These are phyloP conservation scores for Trichogramma dendrolimi DNA, from an alignment of 2,888 invertebrate species.

Conservation along the genomic window DNA sequence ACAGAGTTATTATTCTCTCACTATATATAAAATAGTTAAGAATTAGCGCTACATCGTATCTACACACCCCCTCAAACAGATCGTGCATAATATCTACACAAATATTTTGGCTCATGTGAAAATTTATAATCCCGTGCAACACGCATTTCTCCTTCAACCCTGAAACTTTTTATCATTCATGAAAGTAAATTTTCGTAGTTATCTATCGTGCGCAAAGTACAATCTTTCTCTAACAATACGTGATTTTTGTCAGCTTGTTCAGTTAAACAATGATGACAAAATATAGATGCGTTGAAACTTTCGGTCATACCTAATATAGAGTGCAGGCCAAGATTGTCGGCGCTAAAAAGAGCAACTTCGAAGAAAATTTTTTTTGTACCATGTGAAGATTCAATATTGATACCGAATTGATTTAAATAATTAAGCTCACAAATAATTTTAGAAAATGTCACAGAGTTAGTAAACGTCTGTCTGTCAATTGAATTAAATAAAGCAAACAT, in stretches of 20 bases:
- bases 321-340: slow-evolving; percentile 29
- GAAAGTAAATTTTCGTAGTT: slow-evolving; percentile 18
- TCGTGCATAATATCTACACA: slow-evolving; percentile 30
- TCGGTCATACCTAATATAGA: slow-evolving; percentile 25
- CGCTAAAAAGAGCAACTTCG: slow-evolving; percentile 25
- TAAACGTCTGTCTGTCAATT: slow-evolving; percentile 26
- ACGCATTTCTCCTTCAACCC: slow-evolving; percentile 25
- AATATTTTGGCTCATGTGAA: slow-evolving; percentile 27
- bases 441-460: slow-evolving; percentile 26
- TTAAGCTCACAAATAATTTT: slow-evolving; percentile 29
- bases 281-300: slow-evolving; percentile 21
- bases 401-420: slow-evolving; percentile 25
- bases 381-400: slow-evolving; percentile 9
- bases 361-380: slow-evolving; percentile 24
- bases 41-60: slow-evolving; percentile 25
- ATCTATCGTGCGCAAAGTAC: slow-evolving; percentile 12
- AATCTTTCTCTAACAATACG: slow-evolving; percentile 18
- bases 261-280: slow-evolving; percentile 25
- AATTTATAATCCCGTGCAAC: slow-evolving; percentile 24
- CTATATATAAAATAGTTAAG: slow-evolving; percentile 21
- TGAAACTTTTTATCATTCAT: too few species aligned
- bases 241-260: slow-evolving; percentile 15
- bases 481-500: slow-evolving; percentile 31
- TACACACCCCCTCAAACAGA: slow-evolving; percentile 25
- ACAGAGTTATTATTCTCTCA: slow-evolving; percentile 11